Evolutionary conservation across 1,140 invertebrate genomes (phyloP), one percentile per base, ranked within the genome.

Genomic region (Drosophila parabipectinata): DNA sequence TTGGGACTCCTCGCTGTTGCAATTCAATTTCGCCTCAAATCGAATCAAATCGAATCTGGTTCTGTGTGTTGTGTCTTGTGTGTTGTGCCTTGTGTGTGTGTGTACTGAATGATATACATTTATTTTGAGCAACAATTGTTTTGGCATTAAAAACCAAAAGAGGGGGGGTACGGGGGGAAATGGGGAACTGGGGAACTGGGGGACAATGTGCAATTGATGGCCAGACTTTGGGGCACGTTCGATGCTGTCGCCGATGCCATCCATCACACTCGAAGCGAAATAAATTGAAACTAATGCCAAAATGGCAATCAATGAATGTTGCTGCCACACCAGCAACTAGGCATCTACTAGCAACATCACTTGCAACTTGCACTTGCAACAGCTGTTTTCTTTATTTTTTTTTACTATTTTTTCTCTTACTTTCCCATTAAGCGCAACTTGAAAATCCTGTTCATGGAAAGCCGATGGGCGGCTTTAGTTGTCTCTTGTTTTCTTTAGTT

Each of bases 261-360:
- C 80, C 71, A 83, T 83, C 80, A 83, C 79, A 76, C 75, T 83
- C 75, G 77, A 79, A 79, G 79, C 64, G 79, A 82, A 82, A 82
- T 82, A 83, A 83, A 82, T 83, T 82, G 79, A 82, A 82, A 82
- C 79, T 82, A 83, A 82, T 83, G 62, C 79, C 79, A 72, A 79
- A 83, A 82, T 55, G 79, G 79, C 79, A 79, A 82, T 82, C 79
- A 82, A 74, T 82, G 79, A 68, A 72, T 82, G 67, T 58, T 72
- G 68, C 63, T 69, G 62, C 32, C 2, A 21, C 48, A 10, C 8
- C 18, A 9, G 10, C 50, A 48, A 54, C 44, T 30, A 32, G 26
- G 39, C 47, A 39, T 32, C 54, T 67, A 52, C 54, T 67, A 52
- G 68, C 79, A 83, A 82, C 79, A 82, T 79, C 79, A 83, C 79